Evolutionary conservation across 1,140 invertebrate genomes (phyloP).

Genomic region (Tetragonula clypearis): DNA sequence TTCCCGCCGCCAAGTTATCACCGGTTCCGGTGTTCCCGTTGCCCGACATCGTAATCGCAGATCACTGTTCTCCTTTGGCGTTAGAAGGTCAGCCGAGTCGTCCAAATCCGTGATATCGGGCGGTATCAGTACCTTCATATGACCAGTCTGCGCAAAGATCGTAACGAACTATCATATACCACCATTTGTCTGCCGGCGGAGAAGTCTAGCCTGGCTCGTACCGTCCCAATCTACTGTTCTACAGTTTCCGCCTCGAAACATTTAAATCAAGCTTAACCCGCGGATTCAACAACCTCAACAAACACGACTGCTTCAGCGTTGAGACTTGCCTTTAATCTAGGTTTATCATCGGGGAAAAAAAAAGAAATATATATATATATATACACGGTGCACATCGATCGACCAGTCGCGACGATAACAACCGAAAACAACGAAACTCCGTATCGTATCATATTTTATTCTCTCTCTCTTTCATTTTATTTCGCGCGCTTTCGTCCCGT

Average conservation of each 20-base stretch:
- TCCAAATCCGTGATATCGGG: constrained; percentile 88
- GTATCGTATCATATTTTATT: not conserved
- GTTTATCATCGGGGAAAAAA: constrained; percentile 24
- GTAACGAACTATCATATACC: constrained; percentile 27
- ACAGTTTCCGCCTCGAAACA: not conserved
- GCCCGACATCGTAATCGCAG: constrained; percentile 89
- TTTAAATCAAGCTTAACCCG: constrained; percentile 50
- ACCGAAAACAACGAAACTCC: not conserved
- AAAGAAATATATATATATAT: too few relatives aligned
- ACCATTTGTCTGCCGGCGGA: constrained; percentile 2
- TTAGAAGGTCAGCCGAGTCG: constrained; percentile 70
- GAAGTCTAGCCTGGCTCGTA: not conserved
- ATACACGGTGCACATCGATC: not conserved
- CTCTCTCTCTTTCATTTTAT: not conserved
- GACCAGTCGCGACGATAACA: not conserved
- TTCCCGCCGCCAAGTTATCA: constrained; percentile 89
- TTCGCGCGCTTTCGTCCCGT: not conserved
- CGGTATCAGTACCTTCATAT: constrained; percentile 90
- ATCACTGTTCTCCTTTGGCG: constrained; percentile 85
- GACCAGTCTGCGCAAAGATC: constrained; percentile 85
- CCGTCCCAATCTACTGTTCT: not conserved
- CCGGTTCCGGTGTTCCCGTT: constrained; percentile 89
- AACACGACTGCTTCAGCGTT: not conserved
- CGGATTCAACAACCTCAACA: constrained; percentile 36
- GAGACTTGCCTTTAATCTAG: constrained; percentile 43